Evolutionary conservation across 2,888 invertebrate genomes (phyloP), one percentile per base, ranked within the genome.

Genomic region (Microplitis deprimator): DNA sequence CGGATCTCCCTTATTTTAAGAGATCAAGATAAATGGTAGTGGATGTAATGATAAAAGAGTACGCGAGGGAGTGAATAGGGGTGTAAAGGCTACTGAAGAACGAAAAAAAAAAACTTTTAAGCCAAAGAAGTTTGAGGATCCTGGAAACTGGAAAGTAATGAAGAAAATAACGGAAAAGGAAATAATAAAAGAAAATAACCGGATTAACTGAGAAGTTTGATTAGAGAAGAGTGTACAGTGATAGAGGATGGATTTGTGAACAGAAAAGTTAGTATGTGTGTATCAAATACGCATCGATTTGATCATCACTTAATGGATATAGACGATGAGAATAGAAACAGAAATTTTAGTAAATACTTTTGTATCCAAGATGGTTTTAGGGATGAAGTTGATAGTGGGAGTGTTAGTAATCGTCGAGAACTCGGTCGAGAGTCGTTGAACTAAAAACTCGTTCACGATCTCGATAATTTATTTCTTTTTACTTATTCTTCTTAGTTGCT

Each of bases 1-100:
- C 72, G 74, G 65, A 68, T 50, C 50, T 50, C 50, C 5, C 50
- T 50, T 13, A 50, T 73, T 72, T 78, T 41, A 38, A 67, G 41
- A 68, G 76, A 81, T 81, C 77, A 78, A 79, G 79, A 81, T 78
- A 77, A 79, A 81, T 81, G 75, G 77, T 78, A 8, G 70, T 68
- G 73, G 64, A 50, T 65, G 38, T 67, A 60, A 41, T 16, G 29
- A 16, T 68, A 67, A 6, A 40, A 61, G 39, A 40, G 75, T 40
- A 65, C 8, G 69, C 38, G 39, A 17, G 68, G 39, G 60, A 61
- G 5, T 39, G 73, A 38, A 68, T 40, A 60, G 62, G 59, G 70
- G 73, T 39, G 70, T 29, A 76, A 69, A 73, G 69, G 61, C 64
- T 38, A 50, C 41, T 13, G 61, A 62, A 74, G 69, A 75, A 60